Base-by-base conservation (phyloP, 2,113 vertebrate species). In the Eonycteris spelaea region DNA sequence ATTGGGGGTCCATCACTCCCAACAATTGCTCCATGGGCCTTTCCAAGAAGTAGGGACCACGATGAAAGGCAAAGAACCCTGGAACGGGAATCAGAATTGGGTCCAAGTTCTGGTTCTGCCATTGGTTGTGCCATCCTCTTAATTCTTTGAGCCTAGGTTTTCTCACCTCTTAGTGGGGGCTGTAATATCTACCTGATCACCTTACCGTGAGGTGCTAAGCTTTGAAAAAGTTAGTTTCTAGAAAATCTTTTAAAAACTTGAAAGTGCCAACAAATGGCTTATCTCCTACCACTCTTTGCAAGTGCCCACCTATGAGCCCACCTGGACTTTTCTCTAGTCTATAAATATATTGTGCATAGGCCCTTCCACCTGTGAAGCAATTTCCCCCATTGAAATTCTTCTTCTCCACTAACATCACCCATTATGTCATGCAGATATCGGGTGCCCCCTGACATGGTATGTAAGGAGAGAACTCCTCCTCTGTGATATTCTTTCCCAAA, bases 211-310 rank as follows among this genome's bases (percentile, higher is more conserved):
- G 16, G 28, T 19, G 15, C 65, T 65, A 70, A 67, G 43, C 51
- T 94, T 48, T 67, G 59, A 59, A 88, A 86, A 68, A 87, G 28
- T 55, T 51, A 40, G 28, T 33, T 91, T 38, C 75, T 15, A 84
- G 19, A 85, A 43, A 87, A 59, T 33, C 48, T 68, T 85, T 70
- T n/a, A 11, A 59, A 63, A 83, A 55, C 35, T 53, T 70, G 11
- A 55, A 91, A 68, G 16, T 7, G n/a, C 12, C 12, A 63, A 59
- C 0, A 0, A 30, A 21, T 35, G 18, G 12, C 79, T 74, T 45
- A 5, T 19, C 53, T 55, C n/a, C 16, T 43, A 48, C 24, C 5
- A 6, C 51, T n/a, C 22, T 48, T 57, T 43, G 22, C 0, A 0
- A 84, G 70, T 68, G 30, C 3, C 65, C 13, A n/a, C 61, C 59